Conservation (phyloP, 2,797 vertebrate genomes). For the Paedocypris micromegethes region DNA sequence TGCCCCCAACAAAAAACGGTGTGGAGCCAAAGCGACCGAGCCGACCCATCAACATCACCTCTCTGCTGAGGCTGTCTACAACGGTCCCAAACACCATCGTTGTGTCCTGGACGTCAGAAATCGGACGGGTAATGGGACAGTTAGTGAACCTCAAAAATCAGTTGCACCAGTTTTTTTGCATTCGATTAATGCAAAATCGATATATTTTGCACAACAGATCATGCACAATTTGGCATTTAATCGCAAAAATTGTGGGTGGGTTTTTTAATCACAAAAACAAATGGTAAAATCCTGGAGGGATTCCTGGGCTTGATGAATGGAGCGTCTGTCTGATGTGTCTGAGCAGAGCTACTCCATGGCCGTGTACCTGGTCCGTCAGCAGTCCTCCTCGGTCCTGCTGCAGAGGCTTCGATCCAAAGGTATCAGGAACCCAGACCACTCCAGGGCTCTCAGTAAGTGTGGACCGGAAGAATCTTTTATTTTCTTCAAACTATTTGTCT, state of each 20-base stretch:
- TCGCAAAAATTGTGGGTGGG: too few relatives aligned
- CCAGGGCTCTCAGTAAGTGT: conserved; percentile 91
- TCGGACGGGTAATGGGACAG: conserved; percentile 78
- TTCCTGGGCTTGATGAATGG: too few relatives aligned
- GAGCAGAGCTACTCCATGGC: conserved; percentile 96
- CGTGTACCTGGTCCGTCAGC: conserved; percentile 95
- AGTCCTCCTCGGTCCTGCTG: conserved; percentile 89
- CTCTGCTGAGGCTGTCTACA: conserved; percentile 91
- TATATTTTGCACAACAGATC: too few relatives aligned
- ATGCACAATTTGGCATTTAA: too few relatives aligned
- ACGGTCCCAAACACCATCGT: conserved; percentile 97
- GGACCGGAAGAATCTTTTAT: not conserved
- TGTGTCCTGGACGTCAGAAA: conserved; percentile 96
- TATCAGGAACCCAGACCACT: conserved; percentile 97
- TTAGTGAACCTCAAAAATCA: not conserved
- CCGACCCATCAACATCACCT: conserved; percentile 98
- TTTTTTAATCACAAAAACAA: too few relatives aligned
- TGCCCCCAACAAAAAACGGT: conserved; percentile 99
- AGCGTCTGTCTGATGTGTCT: conserved; percentile 33
- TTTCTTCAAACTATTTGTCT: too few relatives aligned
- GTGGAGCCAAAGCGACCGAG: conserved; percentile 99
- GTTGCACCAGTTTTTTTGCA: not conserved
- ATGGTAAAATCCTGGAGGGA: too few relatives aligned
- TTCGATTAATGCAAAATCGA: not conserved
- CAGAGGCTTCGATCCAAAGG: conserved; percentile 96